Evolutionary conservation across 2,113 vertebrate species (phyloP).

Genomic region (Abramis brama): DNA sequence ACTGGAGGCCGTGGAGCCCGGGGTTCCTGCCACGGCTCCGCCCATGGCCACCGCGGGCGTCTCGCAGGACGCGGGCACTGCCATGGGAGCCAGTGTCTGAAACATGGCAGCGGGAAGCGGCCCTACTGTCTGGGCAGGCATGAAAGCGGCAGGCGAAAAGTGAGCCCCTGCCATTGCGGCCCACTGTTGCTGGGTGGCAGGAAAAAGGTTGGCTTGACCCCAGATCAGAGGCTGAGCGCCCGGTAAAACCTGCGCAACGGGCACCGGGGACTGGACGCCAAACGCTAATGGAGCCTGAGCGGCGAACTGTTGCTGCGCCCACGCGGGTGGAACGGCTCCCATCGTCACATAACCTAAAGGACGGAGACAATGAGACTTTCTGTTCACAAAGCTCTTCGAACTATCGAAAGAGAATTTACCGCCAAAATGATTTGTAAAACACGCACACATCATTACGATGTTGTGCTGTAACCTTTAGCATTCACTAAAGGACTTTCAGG

Average conservation of each 20-base stretch:
- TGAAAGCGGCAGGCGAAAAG: conserved; percentile 94
- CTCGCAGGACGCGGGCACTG: conserved; percentile 80
- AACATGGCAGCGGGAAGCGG: conserved; percentile 97
- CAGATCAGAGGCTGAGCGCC: conserved; percentile 94
- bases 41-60: conserved; percentile 82
- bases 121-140: conserved; percentile 95
- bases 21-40: conserved; percentile 82
- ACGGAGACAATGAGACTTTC: not conserved
- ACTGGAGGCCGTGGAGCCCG: conserved; percentile 84
- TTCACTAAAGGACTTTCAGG: conserved; percentile 39
- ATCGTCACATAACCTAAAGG: conserved; percentile 95
- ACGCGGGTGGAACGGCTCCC: conserved; percentile 95
- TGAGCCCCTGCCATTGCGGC: conserved; percentile 91
- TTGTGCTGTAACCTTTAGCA: conserved; percentile 31
- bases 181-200: conserved; percentile 95
- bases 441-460: not conserved
- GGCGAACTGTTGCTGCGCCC: conserved; percentile 93
- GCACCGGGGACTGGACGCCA: conserved; percentile 77
- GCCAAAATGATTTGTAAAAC: not conserved
- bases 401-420: not conserved
- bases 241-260: conserved; percentile 91
- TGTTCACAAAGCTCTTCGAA: not conserved
- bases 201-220: conserved; percentile 94
- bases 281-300: conserved; percentile 91
- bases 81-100: conserved; percentile 87